Base-by-base conservation (phyloP, 2,797 vertebrate species). In the Synaphobranchus kaupii region DNA sequence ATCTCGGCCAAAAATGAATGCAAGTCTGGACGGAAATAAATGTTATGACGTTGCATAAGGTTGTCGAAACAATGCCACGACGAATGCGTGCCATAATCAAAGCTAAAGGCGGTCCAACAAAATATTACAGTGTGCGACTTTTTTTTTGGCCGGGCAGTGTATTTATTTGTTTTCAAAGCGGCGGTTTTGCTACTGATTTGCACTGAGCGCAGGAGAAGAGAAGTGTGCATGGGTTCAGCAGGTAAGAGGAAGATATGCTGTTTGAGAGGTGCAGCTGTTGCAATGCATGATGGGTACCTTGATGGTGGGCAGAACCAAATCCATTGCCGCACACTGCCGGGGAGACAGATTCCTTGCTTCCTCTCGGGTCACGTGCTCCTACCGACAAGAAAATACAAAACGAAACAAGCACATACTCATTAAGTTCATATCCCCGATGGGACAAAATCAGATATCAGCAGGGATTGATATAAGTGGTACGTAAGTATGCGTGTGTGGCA, bases 281-380 rank as follows among this genome's bases (percentile, higher is more conserved):
- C 34, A 50, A 34, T 34, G 60, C 4, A 48, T 28, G 20, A n/a
- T 48, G 44, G 15, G 89, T 93, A 99, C 99, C 98, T 99, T 99
- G 93, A 99, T 97, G 87, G 98, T 99, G 78, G 97, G 97, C 87
- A 99, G 95, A 85, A 98, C 97, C 60, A 98, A 96, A 84, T 99
- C 99, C 98, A 99, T 97, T 89, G 98, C 91, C 3, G 98, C 97
- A 87, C 98, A 99, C 90, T 99, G 98, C 89, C 98, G 94, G 88
- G 97, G 96, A 0, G 95, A 97, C 94, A 99, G 95, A 93, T 98
- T 98, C 86, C 95, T 97, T 91, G 97, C 95, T 90, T 99, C 98
- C 88, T 99, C 99, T 88, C 98, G 96, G 88, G 94, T 98, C 83
- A 99, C 97, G 9, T 99, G 99, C 48, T 87, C 86, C 86, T 87